Conservation (phyloP, 2,113 vertebrate genomes). For the Burhinus bistriatus region DNA sequence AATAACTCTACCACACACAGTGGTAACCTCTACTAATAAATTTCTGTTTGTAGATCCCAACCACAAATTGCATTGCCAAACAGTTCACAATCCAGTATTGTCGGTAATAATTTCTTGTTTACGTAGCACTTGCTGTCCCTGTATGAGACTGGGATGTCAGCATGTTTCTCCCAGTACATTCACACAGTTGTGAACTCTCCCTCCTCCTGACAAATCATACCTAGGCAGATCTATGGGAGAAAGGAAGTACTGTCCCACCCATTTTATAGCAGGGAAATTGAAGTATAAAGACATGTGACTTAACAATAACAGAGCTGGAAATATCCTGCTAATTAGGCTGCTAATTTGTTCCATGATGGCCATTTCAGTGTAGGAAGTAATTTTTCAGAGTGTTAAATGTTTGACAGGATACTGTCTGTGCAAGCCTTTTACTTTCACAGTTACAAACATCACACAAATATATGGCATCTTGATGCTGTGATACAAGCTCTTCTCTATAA, state of each 20-base stretch:
- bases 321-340: not conserved
- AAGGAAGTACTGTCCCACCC: not conserved
- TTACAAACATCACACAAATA: not conserved
- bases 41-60: not conserved
- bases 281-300: not conserved
- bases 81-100: not conserved
- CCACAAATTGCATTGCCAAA: not conserved
- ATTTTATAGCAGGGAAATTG: not conserved
- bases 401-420: not conserved
- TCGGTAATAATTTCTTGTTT: not conserved
- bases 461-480: not conserved
- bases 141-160: fast-evolving
- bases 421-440: not conserved
- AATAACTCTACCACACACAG: not conserved
- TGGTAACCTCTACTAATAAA: not conserved
- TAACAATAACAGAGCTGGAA: not conserved
- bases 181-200: not conserved
- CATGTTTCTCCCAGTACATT: not conserved
- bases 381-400: not conserved
- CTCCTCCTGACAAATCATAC: not conserved
- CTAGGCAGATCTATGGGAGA: not conserved
- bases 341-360: not conserved
- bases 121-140: not conserved
- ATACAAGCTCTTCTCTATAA: not conserved
- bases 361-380: not conserved